Percentiles rank a stretch among this genome's conserved stretches.
phyloP scores from a whole-genome alignment of 2,888 invertebrate genomes.

The Drosophila paucipuncta region DNA sequence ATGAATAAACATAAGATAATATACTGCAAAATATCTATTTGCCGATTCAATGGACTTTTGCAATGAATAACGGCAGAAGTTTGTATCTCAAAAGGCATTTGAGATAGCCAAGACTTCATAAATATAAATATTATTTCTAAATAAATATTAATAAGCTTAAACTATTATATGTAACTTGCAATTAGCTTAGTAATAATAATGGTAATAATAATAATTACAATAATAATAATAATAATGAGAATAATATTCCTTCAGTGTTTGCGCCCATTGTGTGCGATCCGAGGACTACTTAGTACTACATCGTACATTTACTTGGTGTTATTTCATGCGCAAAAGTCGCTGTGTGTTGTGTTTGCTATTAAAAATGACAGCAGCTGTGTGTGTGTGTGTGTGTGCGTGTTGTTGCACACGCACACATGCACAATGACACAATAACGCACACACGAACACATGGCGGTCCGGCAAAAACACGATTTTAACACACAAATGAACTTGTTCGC shows the following conservation, averaged over 20 bases:
- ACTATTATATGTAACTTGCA: background rate
- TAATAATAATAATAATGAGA: background rate
- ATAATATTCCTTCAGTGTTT: too few species aligned
- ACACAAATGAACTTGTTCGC: conserved; percentile 78
- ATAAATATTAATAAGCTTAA: background rate
- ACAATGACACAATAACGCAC: conserved; percentile 20
- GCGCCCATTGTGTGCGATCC: conserved; percentile 53
- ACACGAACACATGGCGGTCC: conserved; percentile 59
- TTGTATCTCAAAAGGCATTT: background rate
- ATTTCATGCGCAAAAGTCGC: conserved; percentile 82
- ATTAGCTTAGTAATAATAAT: background rate
- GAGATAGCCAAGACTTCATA: background rate
- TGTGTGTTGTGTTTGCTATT: conserved; percentile 82
- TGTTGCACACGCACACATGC: conserved; percentile 47
- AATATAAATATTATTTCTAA: background rate
- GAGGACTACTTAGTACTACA: conserved; percentile 74
- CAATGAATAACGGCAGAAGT: background rate
- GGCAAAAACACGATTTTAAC: conserved; percentile 75
- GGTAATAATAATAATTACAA: background rate
- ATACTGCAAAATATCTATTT: background rate
- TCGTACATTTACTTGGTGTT: conserved; percentile 73
- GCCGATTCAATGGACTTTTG: background rate
- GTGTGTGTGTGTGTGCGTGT: conserved; percentile 8
- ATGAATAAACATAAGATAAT: background rate
- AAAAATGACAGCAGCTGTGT: conserved; percentile 73